A percentile compares a stretch with the other conserved stretches of the same genome.
Evolutionary conservation across 1,140 invertebrate species (phyloP).

Genomic region (Mercenaria mercenaria): DNA sequence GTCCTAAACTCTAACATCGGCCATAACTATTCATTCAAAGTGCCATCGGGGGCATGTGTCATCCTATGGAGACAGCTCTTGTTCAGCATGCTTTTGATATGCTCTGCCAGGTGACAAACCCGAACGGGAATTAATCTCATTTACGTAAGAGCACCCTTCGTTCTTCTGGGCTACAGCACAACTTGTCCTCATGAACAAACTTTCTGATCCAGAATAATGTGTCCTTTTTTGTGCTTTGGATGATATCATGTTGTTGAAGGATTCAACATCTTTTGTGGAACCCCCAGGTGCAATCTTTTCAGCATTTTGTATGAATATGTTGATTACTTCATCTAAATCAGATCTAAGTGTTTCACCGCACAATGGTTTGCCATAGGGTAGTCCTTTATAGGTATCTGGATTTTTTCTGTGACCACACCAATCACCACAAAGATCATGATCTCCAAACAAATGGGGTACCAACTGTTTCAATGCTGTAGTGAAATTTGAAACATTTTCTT

Average conservation of each 20-base stretch:
- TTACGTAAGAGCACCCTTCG: background rate
- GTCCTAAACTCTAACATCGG: no score
- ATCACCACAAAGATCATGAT: conserved; percentile 11
- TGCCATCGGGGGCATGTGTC: no score
- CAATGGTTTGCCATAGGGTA: conserved; percentile 23
- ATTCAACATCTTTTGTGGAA: conserved; percentile 35
- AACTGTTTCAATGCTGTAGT: background rate
- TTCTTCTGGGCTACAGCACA: conserved; percentile 28
- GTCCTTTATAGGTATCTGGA: background rate
- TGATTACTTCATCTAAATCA: conserved; percentile 10
- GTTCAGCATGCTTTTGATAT: conserved; percentile 23
- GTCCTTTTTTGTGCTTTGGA: conserved; percentile 18
- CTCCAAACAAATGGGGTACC: conserved; percentile 38
- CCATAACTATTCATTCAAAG: no score
- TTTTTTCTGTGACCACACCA: conserved; percentile 39
- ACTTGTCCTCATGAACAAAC: background rate
- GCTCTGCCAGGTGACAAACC: conserved; percentile 23
- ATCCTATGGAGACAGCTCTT: no score
- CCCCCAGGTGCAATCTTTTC: conserved; percentile 19
- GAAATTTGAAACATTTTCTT: background rate
- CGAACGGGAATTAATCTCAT: background rate
- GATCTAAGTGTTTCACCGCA: background rate
- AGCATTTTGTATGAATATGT: background rate
- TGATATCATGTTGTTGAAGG: conserved; percentile 32
- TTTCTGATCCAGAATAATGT: conserved; percentile 23